Base-by-base conservation (phyloP, 2,888 invertebrate species). In the Yponomeuta evonymella region DNA sequence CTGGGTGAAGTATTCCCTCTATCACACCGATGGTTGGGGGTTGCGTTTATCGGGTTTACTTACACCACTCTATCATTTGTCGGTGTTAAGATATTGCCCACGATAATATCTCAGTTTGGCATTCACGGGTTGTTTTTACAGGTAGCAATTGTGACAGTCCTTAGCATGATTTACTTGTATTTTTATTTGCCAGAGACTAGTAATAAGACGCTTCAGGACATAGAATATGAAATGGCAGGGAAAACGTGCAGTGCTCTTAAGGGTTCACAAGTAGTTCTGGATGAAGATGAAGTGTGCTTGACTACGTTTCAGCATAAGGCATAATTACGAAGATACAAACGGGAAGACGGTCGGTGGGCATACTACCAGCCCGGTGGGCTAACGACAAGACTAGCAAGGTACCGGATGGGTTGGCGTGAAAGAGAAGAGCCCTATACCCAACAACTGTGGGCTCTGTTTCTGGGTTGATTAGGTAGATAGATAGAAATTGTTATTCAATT, bases 161-260 rank as follows among this genome's bases (percentile, higher is more conserved):
- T 58, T 10, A 33, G 69, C n/a, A 23, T 69, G n/a, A 15, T 62
- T 36, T 62, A 43, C n/a, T 33, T 69, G 30, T 69, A 62, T 23
- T 62, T 62, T 29, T 58, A 15, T 33, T 15, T 62, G 33, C 69
- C 69, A 62, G 69, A 69, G n/a, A 69, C 69, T 2, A 30, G 23
- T 0, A 36, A 69, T 15, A 69, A 62, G 33, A 69, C 69, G 4
- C n/a, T 69, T 11, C 58, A 69, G 33, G 36, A 69, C 15, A 69
- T 69, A 12, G 69, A 69, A 62, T 8, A 58, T 58, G 62, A 69
- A 33, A 62, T 69, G 62, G 62, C 30, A 33, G 58, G 48, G 9
- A 48, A 66, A 9, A n/a, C 8, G 6, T 43, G 2, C 6, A 43
- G 6, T 8, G 43, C 43, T 8, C 43, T 8, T 8, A 8, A 8